phyloP scores from a whole-genome alignment of 2,113 vertebrate species.

The Candoia aspera region DNA sequence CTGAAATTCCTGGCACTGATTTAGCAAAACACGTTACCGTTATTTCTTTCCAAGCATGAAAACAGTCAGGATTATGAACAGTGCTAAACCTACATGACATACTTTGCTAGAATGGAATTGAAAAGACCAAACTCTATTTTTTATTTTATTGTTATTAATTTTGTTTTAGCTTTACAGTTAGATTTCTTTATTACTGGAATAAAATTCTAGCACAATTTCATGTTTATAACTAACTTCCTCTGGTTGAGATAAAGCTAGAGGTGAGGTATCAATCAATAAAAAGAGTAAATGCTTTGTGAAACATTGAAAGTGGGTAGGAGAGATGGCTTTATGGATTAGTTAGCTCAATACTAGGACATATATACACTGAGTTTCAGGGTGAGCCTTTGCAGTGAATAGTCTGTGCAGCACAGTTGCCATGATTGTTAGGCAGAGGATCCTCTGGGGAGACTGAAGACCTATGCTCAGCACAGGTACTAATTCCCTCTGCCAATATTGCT shows the following conservation, averaged over 20 bases:
- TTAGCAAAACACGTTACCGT: conserved; percentile 14
- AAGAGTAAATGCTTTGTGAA: neutral
- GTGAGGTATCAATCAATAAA: neutral
- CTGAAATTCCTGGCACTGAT: conserved; percentile 7
- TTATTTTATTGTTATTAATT: neutral
- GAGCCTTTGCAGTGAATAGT: neutral
- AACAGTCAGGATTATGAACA: neutral
- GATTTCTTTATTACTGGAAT: neutral
- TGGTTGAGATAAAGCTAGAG: neutral
- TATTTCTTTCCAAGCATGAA: neutral
- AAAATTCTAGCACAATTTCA: conserved; percentile 18
- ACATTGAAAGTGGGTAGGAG: neutral
- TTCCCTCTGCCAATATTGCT: neutral
- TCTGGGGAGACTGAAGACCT: neutral
- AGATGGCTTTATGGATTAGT: conserved; percentile 2
- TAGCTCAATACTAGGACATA: neutral
- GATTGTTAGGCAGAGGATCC: neutral
- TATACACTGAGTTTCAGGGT: neutral
- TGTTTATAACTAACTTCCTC: conserved; percentile 29
- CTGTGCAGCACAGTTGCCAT: neutral
- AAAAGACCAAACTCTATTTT: neutral
- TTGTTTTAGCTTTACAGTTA: neutral
- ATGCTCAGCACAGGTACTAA: neutral
- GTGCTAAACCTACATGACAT: neutral
- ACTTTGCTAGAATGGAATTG: neutral